phyloP scores from a whole-genome alignment of 1,140 invertebrate genomes.

The Dreissena polymorpha region DNA sequence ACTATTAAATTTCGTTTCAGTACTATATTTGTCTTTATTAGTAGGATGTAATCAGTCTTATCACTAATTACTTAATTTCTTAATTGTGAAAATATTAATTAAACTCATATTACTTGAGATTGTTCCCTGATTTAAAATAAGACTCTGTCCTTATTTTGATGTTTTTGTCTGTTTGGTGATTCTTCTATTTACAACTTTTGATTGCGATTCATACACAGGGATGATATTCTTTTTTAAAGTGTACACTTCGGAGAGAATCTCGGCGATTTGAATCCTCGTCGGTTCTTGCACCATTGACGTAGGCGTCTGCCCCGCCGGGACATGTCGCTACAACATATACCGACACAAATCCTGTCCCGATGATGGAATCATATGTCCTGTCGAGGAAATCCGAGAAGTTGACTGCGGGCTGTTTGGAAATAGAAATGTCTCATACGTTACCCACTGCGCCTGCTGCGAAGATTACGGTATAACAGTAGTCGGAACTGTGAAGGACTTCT shows the following conservation, averaged over 20 bases:
- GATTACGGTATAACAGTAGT: slow-evolving; percentile 20
- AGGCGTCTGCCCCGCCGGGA: slow-evolving; percentile 27
- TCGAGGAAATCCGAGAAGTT: neutral
- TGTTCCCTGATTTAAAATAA: too few species aligned
- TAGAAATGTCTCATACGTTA: neutral
- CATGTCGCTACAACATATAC: slow-evolving; percentile 3
- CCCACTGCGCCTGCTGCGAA: slow-evolving; percentile 20
- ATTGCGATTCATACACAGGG: too few species aligned
- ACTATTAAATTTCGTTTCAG: too few species aligned
- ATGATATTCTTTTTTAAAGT: too few species aligned
- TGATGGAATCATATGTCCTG: slow-evolving; percentile 29
- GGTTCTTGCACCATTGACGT: slow-evolving; percentile 20
- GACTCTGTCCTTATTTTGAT: too few species aligned
- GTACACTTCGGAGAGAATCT: slow-evolving; percentile 18
- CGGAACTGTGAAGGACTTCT: slow-evolving; percentile 1
- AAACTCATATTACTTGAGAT: too few species aligned
- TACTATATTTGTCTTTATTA: too few species aligned
- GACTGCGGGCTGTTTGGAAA: slow-evolving; percentile 3
- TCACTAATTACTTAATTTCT: too few species aligned
- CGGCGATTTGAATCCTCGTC: neutral
- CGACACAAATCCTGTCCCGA: slow-evolving; percentile 18
- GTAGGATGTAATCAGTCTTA: too few species aligned
- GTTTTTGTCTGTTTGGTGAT: too few species aligned
- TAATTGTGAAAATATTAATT: too few species aligned
- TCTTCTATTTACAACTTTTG: too few species aligned